Base-by-base conservation (phyloP, 35 echinoderm and acorn worm species). In the Lytechinus variegatus region DNA sequence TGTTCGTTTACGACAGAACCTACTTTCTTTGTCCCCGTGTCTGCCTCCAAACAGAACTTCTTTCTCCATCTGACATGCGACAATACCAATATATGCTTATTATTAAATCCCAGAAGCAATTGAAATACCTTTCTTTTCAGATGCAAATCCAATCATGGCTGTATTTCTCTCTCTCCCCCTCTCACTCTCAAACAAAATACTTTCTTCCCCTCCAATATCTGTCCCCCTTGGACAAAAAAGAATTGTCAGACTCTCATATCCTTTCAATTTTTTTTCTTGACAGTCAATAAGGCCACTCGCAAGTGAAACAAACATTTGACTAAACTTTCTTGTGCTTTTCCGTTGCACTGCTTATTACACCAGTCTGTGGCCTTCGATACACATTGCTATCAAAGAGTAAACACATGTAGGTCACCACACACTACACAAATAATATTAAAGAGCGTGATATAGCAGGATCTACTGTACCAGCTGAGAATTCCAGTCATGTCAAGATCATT, bases 341-440 rank as follows among this genome's bases (percentile, higher is more conserved):
- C 3, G 16, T 24, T n/a, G 66, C 66, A 79, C 66, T n/a, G 66
- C 66, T 24, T 24, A 79, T 79, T 24, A 71, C n/a, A 27, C 21
- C 66, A 79, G 66, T 4, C 66, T 79, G 66, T 79, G 66, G 66
- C 16, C 66, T 79, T 79, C 66, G 16, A 79, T 79, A 79, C 66
- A 79, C 66, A 79, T 79, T 79, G 66, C 66, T 79, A 79, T 79
- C 66, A 16, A 44, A 44, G 66, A 24, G 14, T 24, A 79, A 79
- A 79, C 19, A 79, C n/a, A 79, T 79, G 66, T 79, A 79, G 66
- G 66, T 79, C 66, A 79, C 66, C 19, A 79, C 4, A 24, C 19
- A 79, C 66, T 79, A 79, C 66, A 79, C 66, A 79, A 79, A 79
- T 79, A 44, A 79, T 79, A n/a, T n/a, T n/a, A 79, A 16, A 79